These are phyloP conservation scores for Mustelus asterias DNA, from an alignment of 2,113 vertebrate species.

Conservation along the genomic window DNA sequence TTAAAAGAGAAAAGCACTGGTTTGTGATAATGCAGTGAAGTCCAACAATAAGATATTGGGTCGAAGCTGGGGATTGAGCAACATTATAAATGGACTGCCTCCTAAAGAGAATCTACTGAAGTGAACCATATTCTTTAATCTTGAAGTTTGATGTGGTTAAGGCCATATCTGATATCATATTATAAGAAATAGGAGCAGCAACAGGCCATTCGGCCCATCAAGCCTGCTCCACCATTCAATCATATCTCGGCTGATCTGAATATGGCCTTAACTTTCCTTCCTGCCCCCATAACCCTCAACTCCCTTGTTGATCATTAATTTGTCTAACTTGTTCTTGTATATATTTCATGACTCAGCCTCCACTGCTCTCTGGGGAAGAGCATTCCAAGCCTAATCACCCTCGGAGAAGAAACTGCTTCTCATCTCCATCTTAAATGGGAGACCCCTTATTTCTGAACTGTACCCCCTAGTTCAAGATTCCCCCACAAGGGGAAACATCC, in stretches of 20 bases:
- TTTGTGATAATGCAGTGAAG: not conserved
- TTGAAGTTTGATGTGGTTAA: not conserved
- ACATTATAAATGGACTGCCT: not conserved
- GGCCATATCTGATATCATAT: not conserved
- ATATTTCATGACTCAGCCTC: too few relatives aligned
- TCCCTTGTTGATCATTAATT: too few relatives aligned
- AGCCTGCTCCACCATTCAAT: too few relatives aligned
- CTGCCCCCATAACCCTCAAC: too few relatives aligned
- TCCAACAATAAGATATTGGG: not conserved
- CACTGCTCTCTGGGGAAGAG: too few relatives aligned
- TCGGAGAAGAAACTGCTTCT: not conserved
- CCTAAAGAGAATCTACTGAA: not conserved
- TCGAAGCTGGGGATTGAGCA: not conserved
- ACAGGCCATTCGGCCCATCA: too few relatives aligned
- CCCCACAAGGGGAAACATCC: too few relatives aligned
- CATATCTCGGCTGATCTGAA: too few relatives aligned
- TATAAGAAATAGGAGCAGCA: too few relatives aligned
- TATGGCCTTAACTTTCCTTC: too few relatives aligned
- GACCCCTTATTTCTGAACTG: not conserved
- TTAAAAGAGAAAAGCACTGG: not conserved
- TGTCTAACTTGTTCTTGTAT: too few relatives aligned
- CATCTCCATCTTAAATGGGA: not conserved
- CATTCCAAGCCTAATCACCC: not conserved
- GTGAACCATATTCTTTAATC: not conserved
- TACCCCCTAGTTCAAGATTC: not conserved